Percentiles rank a stretch among this genome's conserved stretches.
These are phyloP conservation scores for Clostera curtula DNA, from an alignment of 2,888 invertebrate species.

Conservation along the genomic window DNA sequence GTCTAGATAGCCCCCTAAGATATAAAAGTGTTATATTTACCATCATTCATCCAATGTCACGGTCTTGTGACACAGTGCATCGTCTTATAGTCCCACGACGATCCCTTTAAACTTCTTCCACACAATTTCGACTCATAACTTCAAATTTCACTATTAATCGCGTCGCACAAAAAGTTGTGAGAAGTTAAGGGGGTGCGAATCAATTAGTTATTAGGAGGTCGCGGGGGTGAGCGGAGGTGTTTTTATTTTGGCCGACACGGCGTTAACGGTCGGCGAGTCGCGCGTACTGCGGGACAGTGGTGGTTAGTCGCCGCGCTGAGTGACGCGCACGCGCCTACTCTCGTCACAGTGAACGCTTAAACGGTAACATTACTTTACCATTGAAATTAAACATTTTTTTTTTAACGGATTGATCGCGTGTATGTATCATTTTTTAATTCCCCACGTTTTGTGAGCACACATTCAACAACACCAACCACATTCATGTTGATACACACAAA, in stretches of 20 bases:
- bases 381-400: too few species aligned
- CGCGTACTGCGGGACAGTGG: constrained; percentile 30
- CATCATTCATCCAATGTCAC: constrained; percentile 55
- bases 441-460: too few species aligned
- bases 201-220: constrained; percentile 53
- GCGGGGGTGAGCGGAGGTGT: constrained; percentile 26
- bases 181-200: constrained; percentile 46
- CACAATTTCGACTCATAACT: constrained; percentile 21
- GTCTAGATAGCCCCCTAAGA: too few species aligned
- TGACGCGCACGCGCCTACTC: constrained; percentile 47
- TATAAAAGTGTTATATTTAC: constrained; percentile 56
- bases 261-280: constrained; percentile 26
- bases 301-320: constrained; percentile 23
- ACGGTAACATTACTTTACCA: too few species aligned
- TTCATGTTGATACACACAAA: too few species aligned
- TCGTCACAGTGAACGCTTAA: too few species aligned
- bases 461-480: too few species aligned
- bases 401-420: too few species aligned
- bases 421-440: too few species aligned
- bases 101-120: constrained; percentile 17
- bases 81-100: constrained; percentile 10
- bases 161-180: constrained; percentile 29
- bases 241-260: too few species aligned
- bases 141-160: constrained; percentile 19
- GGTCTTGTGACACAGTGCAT: constrained; percentile 33